A percentile compares a stretch with the other conserved stretches of the same genome.
Conservation (phyloP, 1,140 invertebrate species). For the Drosophila quadrilineata region DNA sequence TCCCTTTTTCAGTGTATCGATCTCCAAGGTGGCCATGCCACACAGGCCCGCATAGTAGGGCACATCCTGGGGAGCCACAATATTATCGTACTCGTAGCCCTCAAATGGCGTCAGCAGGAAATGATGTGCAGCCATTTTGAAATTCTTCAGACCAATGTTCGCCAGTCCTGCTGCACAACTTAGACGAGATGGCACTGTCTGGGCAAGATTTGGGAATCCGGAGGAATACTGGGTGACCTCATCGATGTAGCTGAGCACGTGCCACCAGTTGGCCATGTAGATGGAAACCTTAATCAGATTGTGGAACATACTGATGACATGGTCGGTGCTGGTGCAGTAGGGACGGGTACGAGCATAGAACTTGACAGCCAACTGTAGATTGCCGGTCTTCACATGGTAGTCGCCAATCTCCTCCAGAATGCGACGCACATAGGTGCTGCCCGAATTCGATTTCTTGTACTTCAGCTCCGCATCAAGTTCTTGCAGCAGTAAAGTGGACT, state of each 20-base stretch:
- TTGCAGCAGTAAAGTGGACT: conserved; percentile 46
- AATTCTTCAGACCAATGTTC: conserved; percentile 52
- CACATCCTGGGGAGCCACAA: conserved; percentile 55
- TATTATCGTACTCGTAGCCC: conserved; percentile 47
- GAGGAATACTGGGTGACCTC: conserved; percentile 57
- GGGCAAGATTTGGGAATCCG: conserved; percentile 31
- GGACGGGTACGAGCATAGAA: conserved; percentile 52
- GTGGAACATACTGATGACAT: conserved; percentile 57
- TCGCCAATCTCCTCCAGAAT: conserved; percentile 62
- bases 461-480: conserved; percentile 60
- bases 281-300: conserved; percentile 57
- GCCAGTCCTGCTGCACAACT: conserved; percentile 57
- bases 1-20: conserved; percentile 6
- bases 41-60: conserved; percentile 47
- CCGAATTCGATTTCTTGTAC: conserved; percentile 55
- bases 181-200: conserved; percentile 32
- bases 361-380: conserved; percentile 53
- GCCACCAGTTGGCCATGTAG: conserved; percentile 66
- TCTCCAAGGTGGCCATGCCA: conserved; percentile 47
- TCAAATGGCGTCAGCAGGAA: conserved; percentile 41
- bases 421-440: conserved; percentile 45
- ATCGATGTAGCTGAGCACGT: conserved; percentile 61
- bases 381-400: conserved; percentile 56
- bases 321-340: conserved; percentile 59
- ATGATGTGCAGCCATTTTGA: conserved; percentile 49